Conservation (phyloP, 2,888 invertebrate species). For the Tenthredo mesomela region DNA sequence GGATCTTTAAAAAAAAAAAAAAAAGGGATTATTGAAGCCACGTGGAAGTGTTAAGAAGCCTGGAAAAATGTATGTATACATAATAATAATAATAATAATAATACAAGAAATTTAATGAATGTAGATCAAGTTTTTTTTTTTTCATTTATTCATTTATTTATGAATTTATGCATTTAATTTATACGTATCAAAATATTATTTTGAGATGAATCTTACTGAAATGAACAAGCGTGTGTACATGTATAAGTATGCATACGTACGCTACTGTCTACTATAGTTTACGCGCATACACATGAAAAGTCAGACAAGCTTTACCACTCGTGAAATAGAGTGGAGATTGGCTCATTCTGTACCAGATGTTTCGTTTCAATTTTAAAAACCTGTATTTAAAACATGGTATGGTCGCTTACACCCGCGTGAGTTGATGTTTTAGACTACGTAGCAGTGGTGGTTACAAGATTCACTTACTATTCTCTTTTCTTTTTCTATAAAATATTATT, state of each 20-base stretch:
- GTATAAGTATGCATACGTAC: no score
- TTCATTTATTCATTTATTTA: not conserved
- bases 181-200: not conserved
- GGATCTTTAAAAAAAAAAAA: conserved; percentile 34
- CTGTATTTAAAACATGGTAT: not conserved
- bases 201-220: not conserved
- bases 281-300: not conserved
- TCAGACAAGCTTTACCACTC: not conserved
- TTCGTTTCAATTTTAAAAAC: conserved; percentile 44
- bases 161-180: not conserved
- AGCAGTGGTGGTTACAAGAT: not conserved
- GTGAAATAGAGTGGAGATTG: conserved; percentile 5
- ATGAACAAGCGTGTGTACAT: not conserved
- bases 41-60: conserved; percentile 71
- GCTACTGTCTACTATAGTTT: not conserved
- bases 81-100: no score
- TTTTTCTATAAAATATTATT: not conserved
- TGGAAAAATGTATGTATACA: conserved; percentile 70
- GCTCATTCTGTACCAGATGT: conserved; percentile 37
- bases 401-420: not conserved
- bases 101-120: not conserved
- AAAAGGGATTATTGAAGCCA: conserved; percentile 62
- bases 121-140: not conserved
- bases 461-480: not conserved
- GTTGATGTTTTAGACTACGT: not conserved